Percentiles rank a stretch among this genome's conserved stretches.
Evolutionary conservation across 2,113 vertebrate genomes (phyloP).

Genomic region (Ptilorrhoa leucosticta): DNA sequence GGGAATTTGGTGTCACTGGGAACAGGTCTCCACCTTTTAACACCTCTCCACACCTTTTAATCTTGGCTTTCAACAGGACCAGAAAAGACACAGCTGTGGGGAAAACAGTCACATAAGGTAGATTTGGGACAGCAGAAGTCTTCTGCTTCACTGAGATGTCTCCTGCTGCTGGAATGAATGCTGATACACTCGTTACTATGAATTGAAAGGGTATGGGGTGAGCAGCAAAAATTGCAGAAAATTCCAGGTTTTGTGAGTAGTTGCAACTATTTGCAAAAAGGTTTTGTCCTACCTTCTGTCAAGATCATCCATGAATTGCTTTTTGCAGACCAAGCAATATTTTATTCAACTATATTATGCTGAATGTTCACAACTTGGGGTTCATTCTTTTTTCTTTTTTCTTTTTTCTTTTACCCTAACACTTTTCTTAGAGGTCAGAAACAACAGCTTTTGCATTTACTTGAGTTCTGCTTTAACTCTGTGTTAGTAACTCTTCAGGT

Average conservation of each 20-base stretch:
- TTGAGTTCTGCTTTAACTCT: not conserved
- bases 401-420: not conserved
- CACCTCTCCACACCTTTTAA: not conserved
- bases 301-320: not conserved
- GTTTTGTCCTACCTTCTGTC: not conserved
- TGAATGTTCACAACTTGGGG: not conserved
- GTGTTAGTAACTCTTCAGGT: conserved; percentile 1
- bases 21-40: not conserved
- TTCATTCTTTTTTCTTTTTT: not conserved
- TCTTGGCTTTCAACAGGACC: not conserved
- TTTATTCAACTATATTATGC: not conserved
- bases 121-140: not conserved
- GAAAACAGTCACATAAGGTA: not conserved
- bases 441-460: not conserved
- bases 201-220: not conserved
- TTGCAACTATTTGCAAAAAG: not conserved
- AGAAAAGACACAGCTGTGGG: not conserved
- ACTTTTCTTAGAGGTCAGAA: not conserved
- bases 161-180: not conserved
- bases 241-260: not conserved
- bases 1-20: not conserved
- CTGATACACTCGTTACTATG: not conserved
- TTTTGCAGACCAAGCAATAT: not conserved
- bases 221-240: not conserved
- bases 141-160: not conserved